phyloP scores from a whole-genome alignment of 2,888 invertebrate species.

The Macrophya annulata region DNA sequence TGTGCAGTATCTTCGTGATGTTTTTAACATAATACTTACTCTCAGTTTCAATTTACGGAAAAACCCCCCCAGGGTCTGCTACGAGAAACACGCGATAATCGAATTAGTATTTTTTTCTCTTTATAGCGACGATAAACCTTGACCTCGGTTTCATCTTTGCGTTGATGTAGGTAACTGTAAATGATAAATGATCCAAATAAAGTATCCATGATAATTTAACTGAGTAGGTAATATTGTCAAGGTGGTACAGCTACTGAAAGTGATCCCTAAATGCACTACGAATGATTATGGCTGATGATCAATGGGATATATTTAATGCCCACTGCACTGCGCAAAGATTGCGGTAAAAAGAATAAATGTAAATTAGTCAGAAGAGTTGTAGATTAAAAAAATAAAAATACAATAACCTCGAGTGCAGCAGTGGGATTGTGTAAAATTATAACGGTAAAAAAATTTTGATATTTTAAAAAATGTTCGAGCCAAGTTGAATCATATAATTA shows the following conservation, averaged over 20 bases:
- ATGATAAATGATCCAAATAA: neutral
- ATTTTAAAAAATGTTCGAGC: too few relatives aligned
- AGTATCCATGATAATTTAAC: neutral
- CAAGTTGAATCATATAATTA: neutral
- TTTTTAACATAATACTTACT: neutral
- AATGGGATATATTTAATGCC: conserved; percentile 59
- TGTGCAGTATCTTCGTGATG: neutral
- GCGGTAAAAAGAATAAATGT: neutral
- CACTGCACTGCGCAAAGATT: conserved; percentile 61
- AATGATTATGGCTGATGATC: neutral
- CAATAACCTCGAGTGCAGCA: neutral
- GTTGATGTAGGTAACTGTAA: neutral
- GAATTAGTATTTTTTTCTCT: neutral
- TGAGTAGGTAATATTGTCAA: neutral
- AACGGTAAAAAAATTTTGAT: too few relatives aligned
- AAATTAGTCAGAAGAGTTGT: conserved; percentile 12
- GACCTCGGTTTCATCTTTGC: neutral
- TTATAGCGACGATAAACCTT: neutral
- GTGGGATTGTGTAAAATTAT: neutral
- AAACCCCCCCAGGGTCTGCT: neutral
- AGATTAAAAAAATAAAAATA: neutral
- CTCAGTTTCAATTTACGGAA: neutral
- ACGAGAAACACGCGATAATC: conserved; percentile 26
- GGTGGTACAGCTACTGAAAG: neutral
- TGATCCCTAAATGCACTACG: neutral